These are phyloP conservation scores for Pocillopora meandrina DNA, from an alignment of 92 coral and sea anemone species.

Conservation along the genomic window DNA sequence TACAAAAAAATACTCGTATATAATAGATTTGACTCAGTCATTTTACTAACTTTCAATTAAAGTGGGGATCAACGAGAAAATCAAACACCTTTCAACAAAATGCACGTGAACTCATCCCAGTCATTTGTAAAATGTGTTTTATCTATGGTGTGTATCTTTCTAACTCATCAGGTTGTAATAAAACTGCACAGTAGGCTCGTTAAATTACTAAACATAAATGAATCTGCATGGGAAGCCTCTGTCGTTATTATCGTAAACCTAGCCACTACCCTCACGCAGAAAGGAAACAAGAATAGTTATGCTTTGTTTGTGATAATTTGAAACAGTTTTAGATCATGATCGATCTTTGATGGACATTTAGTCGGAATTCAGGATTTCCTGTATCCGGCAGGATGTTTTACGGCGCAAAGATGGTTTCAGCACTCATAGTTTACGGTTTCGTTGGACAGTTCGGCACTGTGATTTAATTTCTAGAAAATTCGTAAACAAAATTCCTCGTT, in stretches of 20 bases:
- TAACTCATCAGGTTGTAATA: not conserved
- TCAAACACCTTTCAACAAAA: not conserved
- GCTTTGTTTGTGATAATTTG: not conserved
- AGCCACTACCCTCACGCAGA: not conserved
- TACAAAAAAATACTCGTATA: no score
- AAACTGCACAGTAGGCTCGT: slow-evolving; percentile 8
- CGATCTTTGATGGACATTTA: not conserved
- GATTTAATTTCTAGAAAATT: slow-evolving; percentile 21
- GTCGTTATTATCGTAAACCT: not conserved
- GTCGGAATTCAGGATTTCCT: no score
- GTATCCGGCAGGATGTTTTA: not conserved
- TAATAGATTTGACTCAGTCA: no score
- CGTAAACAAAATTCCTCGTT: slow-evolving; percentile 4
- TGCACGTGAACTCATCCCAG: not conserved
- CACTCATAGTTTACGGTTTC: not conserved
- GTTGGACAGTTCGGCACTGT: not conserved
- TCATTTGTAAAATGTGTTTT: slow-evolving; percentile 28
- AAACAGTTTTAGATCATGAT: not conserved
- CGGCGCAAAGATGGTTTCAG: not conserved
- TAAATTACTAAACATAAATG: not conserved
- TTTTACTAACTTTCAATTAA: no score
- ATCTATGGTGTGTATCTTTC: not conserved
- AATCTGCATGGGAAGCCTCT: slow-evolving; percentile 8
- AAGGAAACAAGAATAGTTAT: slow-evolving; percentile 23
- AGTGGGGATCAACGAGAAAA: not conserved